Evolutionary conservation across 2,888 invertebrate species (phyloP).

Genomic region (Acleris laterana): DNA sequence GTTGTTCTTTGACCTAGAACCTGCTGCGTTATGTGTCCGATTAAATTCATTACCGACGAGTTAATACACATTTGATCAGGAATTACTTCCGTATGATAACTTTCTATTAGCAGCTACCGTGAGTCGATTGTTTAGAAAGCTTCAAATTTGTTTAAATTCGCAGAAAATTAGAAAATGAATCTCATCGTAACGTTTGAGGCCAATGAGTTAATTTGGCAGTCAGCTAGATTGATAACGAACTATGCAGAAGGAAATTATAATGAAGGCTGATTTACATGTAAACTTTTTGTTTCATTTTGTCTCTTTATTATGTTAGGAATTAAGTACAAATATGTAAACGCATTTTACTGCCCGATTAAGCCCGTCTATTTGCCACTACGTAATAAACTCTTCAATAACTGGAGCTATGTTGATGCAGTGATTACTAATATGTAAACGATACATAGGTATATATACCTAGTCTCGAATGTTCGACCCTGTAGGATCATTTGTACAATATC

Average conservation of each 20-base stretch:
- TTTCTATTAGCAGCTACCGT: conserved; percentile 30
- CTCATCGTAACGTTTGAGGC: conserved; percentile 1
- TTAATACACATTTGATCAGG: conserved; percentile 29
- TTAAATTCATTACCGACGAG: conserved; percentile 16
- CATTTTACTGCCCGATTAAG: no score
- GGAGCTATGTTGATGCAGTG: no score
- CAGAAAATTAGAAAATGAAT: conserved; percentile 35
- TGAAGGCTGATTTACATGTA: no score
- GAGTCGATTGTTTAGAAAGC: conserved; percentile 37
- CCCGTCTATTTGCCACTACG: no score
- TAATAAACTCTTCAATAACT: no score
- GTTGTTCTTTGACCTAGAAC: conserved; percentile 36
- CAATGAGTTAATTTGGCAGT: conserved; percentile 9
- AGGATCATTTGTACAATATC: no score
- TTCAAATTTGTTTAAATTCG: conserved; percentile 34
- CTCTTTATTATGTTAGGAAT: no score
- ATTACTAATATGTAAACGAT: no score
- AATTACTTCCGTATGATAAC: conserved; percentile 29
- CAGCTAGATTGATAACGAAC: not conserved
- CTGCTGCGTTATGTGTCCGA: conserved; percentile 19
- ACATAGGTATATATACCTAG: no score
- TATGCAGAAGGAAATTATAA: not conserved
- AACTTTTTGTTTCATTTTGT: no score
- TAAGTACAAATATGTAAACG: no score
- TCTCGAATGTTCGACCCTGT: no score